phyloP scores from a whole-genome alignment of 2,113 vertebrate genomes.

The Pardalotus punctatus region DNA sequence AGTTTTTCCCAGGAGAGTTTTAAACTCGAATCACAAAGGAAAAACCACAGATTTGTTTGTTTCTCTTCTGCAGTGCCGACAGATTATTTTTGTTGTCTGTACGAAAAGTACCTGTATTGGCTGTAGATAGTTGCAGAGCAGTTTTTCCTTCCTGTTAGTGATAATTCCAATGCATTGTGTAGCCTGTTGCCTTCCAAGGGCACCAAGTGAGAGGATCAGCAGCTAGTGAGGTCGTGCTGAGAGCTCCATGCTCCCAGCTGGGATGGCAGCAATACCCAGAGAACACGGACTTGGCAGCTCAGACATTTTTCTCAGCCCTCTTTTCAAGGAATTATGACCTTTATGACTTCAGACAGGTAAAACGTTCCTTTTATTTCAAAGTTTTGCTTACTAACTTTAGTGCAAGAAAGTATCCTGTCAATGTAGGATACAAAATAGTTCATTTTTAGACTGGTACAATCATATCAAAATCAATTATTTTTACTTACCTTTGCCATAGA shows the following conservation, averaged over 20 bases:
- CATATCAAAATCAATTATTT: background rate
- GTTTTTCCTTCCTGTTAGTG: background rate
- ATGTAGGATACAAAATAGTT: background rate
- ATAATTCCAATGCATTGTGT: background rate
- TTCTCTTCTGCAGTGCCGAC: background rate
- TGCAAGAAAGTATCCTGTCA: background rate
- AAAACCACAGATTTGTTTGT: background rate
- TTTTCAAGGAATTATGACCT: background rate
- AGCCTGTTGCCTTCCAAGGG: conserved; percentile 76
- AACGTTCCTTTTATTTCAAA: background rate
- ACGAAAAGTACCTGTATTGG: background rate
- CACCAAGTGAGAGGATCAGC: conserved; percentile 74
- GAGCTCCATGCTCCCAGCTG: conserved; percentile 30
- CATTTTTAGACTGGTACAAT: background rate
- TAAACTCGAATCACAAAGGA: background rate
- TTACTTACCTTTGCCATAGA: background rate
- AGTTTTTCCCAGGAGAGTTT: background rate
- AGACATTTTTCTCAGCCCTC: background rate
- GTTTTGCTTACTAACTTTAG: background rate
- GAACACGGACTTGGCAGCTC: background rate
- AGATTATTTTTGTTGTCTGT: background rate
- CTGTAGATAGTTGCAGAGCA: background rate
- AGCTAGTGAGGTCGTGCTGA: conserved; percentile 57
- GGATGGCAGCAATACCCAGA: background rate
- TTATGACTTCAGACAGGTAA: conserved; percentile 69